Percentiles rank a stretch among this genome's conserved stretches.
Evolutionary conservation across 2,797 vertebrate genomes (phyloP).

Genomic region (Columba guinea): DNA sequence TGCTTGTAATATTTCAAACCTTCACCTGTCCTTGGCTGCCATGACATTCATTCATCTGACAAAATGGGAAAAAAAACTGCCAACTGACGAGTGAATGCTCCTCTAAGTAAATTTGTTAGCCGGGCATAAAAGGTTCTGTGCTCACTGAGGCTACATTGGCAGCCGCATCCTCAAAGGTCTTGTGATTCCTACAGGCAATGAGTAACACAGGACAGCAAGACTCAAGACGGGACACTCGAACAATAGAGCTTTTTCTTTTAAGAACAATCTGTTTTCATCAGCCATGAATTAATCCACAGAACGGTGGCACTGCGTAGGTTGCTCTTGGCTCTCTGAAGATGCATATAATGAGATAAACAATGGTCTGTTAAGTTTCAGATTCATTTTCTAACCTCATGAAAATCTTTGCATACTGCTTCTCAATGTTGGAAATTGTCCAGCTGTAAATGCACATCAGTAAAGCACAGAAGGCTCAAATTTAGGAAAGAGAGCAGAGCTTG

Average conservation of each 20-base stretch:
- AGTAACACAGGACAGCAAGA: background rate
- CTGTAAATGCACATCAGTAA: background rate
- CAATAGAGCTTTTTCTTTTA: background rate
- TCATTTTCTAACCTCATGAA: conserved; percentile 21
- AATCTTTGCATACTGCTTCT: background rate
- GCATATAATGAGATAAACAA: conserved; percentile 38
- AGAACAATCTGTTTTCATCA: background rate
- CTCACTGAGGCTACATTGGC: background rate
- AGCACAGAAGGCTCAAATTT: background rate
- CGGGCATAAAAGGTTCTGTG: background rate
- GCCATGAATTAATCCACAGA: background rate
- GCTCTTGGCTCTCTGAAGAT: conserved; percentile 26
- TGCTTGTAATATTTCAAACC: conserved; percentile 32
- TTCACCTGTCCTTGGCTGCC: conserved; percentile 45
- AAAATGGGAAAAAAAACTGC: background rate
- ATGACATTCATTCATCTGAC: background rate
- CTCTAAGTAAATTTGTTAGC: background rate
- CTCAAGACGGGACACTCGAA: fast-evolving
- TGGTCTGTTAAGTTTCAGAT: conserved; percentile 32
- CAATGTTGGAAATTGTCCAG: background rate
- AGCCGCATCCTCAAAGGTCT: background rate
- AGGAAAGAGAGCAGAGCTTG: background rate
- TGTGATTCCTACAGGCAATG: background rate
- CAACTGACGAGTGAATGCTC: background rate
- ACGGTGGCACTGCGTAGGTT: background rate